Conservation (phyloP, 2,113 vertebrate species). For the Laterallus jamaicensis region DNA sequence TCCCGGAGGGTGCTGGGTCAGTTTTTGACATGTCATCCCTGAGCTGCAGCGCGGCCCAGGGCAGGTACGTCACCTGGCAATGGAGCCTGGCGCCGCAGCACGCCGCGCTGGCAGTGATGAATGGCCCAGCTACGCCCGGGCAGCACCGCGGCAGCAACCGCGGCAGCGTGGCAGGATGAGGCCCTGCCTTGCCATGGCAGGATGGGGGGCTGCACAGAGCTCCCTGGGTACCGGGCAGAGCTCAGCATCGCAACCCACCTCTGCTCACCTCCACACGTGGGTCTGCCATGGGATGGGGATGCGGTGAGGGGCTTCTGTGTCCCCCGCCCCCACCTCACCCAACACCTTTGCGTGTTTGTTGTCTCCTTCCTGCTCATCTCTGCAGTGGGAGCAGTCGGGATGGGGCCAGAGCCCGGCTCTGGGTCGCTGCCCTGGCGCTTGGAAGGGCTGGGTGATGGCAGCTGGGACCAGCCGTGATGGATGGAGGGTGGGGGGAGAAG, state of each 20-base stretch:
- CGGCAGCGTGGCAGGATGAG: not conserved
- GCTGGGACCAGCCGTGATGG: fast-evolving
- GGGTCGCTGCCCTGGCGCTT: not conserved
- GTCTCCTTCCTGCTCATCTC: not conserved
- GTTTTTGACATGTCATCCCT: not conserved
- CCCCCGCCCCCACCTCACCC: not conserved
- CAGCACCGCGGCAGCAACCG: fast-evolving
- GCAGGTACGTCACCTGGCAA: not conserved
- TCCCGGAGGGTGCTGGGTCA: not conserved
- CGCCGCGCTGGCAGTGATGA: not conserved
- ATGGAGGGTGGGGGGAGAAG: too few relatives aligned
- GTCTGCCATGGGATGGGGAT: fast-evolving
- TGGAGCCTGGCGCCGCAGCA: not conserved
- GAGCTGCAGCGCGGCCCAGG: not conserved
- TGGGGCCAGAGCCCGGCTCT: fast-evolving
- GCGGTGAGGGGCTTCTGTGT: too few relatives aligned
- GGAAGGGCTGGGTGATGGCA: not conserved
- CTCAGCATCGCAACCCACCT: fast-evolving
- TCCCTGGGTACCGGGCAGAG: not conserved
- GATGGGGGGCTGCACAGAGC: not conserved
- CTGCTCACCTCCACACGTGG: fast-evolving
- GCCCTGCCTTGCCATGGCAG: fast-evolving
- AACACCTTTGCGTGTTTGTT: fast-evolving
- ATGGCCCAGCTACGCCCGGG: not conserved
- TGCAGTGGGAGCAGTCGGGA: fast-evolving